A percentile compares a stretch with the other conserved stretches of the same genome.
These are phyloP conservation scores for Leptinotarsa defecta DNA, from an alignment of 1,140 invertebrate species.

Conservation along the genomic window DNA sequence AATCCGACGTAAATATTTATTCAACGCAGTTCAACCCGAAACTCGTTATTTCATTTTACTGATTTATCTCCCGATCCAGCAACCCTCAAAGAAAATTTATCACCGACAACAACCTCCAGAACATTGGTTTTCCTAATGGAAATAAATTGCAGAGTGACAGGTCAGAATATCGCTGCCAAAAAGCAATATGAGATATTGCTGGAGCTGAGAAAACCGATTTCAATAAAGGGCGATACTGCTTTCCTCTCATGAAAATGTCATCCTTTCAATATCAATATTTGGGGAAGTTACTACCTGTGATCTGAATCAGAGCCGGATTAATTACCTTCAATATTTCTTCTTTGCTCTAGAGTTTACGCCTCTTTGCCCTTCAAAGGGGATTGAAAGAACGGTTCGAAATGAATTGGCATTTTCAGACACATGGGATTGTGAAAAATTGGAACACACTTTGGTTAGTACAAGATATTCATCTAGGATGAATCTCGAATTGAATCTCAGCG, in stretches of 20 bases:
- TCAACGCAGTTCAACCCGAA: not conserved
- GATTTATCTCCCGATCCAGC: not conserved
- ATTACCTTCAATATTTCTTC: not conserved
- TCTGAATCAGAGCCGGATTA: not conserved
- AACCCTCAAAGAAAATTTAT: not conserved
- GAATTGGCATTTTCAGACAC: too few relatives aligned
- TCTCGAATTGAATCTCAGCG: too few relatives aligned
- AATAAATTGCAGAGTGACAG: not conserved
- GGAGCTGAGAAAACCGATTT: not conserved
- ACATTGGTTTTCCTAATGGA: conserved; percentile 8
- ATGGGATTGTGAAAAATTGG: too few relatives aligned
- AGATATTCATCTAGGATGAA: too few relatives aligned
- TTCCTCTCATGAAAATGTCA: not conserved
- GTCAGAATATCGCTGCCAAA: not conserved
- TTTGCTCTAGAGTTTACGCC: not conserved
- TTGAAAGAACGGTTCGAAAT: too few relatives aligned
- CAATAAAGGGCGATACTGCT: not conserved
- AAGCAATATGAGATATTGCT: conserved; percentile 4
- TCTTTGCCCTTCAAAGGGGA: not conserved
- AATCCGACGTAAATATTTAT: not conserved
- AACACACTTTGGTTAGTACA: too few relatives aligned
- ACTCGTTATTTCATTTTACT: not conserved
- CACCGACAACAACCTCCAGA: not conserved
- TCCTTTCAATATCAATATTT: conserved; percentile 1
- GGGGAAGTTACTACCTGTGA: not conserved